Base-by-base conservation (phyloP, 2,888 invertebrate genomes). In the Tachystola acroxantha region DNA sequence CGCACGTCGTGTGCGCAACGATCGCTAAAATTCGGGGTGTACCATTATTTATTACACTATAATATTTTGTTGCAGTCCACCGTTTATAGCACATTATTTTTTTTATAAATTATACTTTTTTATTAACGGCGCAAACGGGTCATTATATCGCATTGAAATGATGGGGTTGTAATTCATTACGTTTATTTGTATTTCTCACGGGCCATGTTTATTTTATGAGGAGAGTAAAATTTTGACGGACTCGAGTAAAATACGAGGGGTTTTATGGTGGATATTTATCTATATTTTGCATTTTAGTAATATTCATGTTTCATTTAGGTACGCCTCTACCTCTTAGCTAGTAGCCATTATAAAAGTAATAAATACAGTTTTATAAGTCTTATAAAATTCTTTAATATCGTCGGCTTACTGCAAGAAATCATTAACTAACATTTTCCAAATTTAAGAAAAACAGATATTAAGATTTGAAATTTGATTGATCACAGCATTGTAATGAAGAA, bases 21-120 rank as follows among this genome's bases (percentile, higher is more conserved):
- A 67, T 58, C 67, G 66, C 73, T 67, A 69, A 79, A 20, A 81
- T 79, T 75, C 77, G 77, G 85, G 84, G 85, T 84, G 81, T 79
- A 74, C 78, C 73, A 70, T 86, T 74, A 85, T 85, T 86, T 86
- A 86, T 85, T 76, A 71, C 75, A 64, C 58, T 79, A 78, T 81
- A 84, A 84, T 82, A 82, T 84, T 84, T 80, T 71, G 82, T 70
- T 76, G 70, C 75, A 73, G 72, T 74, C 73, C 65, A 73, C 74
- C 71, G 63, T 81, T 85, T 78, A 81, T 79, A 64, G 69, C 64
- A 58, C 61, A 64, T 27, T 68, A 59, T 61, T 77, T 78, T 77
- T 78, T 79, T 79, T 76, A 70, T 70, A 62, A 76, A 78, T 80
- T 78, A 75, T 70, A 26, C 27, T 36, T 70, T 74, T 82, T 82